phyloP scores from a whole-genome alignment of 1,140 invertebrate genomes.

The Polypedilum pembai region DNA sequence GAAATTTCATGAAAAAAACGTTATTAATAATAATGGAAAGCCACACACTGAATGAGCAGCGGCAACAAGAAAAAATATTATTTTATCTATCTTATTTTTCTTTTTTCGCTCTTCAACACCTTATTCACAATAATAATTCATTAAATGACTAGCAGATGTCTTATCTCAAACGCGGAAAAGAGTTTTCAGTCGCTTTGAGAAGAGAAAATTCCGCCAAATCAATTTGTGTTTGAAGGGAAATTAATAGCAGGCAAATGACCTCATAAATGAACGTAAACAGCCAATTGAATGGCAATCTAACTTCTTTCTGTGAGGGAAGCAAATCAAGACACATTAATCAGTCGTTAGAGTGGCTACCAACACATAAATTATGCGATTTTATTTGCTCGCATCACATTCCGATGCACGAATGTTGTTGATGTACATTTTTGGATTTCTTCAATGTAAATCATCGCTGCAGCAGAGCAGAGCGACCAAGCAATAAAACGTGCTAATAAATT shows the following conservation, averaged over 20 bases:
- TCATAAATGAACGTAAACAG: not conserved
- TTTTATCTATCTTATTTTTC: too few species aligned
- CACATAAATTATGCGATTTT: slow-evolving; percentile 20
- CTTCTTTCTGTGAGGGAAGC: not conserved
- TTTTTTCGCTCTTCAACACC: not conserved
- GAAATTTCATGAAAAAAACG: not conserved
- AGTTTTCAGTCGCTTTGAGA: not conserved
- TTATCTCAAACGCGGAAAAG: not conserved
- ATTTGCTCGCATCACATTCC: not conserved
- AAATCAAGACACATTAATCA: slow-evolving; percentile 26
- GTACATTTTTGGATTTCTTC: slow-evolving; percentile 11
- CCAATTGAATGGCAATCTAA: not conserved
- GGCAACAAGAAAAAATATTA: not conserved
- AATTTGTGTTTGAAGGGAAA: too few species aligned
- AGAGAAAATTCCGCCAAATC: not conserved
- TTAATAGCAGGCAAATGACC: not conserved
- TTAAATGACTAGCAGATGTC: not conserved
- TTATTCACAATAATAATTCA: not conserved
- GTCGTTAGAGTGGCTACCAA: not conserved
- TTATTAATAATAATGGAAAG: not conserved
- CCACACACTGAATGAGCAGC: not conserved
- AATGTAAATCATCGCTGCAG: not conserved
- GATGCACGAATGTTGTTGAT: not conserved
- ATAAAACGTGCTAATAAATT: slow-evolving; percentile 27
- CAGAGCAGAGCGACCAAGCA: not conserved